Conservation (phyloP, 1,140 invertebrate species). For the Lethocerus indicus region DNA sequence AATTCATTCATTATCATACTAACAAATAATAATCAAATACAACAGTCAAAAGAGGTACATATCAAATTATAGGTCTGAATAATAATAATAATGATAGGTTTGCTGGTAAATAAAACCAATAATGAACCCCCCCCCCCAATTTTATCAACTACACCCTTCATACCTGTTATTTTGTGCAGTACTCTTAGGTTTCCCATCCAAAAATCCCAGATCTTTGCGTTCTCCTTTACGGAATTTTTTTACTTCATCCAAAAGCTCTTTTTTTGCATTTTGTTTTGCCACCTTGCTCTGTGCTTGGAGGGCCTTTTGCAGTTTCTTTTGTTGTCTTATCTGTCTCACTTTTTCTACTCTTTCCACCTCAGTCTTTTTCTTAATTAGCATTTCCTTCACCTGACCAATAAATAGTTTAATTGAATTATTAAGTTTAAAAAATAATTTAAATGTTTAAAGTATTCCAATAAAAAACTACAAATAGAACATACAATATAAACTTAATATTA, state of each 20-base stretch:
- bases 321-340: slow-evolving; percentile 69
- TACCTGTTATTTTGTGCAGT: background rate
- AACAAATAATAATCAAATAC: background rate
- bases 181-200: slow-evolving; percentile 31
- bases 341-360: slow-evolving; percentile 73
- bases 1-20: background rate
- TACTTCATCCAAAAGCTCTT: slow-evolving; percentile 63
- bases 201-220: slow-evolving; percentile 59
- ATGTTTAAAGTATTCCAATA: background rate
- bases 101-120: background rate
- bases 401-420: slow-evolving; percentile 1
- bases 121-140: background rate
- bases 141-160: background rate
- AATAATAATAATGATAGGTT: background rate
- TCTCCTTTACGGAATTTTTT: slow-evolving; percentile 75
- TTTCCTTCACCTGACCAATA: slow-evolving; percentile 46
- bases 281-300: slow-evolving; percentile 69
- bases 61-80: background rate
- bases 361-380: slow-evolving; percentile 67
- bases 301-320: slow-evolving; percentile 85
- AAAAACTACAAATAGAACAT: background rate
- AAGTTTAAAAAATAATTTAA: background rate
- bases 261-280: slow-evolving; percentile 58
- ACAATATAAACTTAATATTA: background rate
- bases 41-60: background rate